A percentile compares a stretch with the other conserved stretches of the same genome.
Evolutionary conservation across 2,888 invertebrate species (phyloP).

Genomic region (Polyploca ridens): DNA sequence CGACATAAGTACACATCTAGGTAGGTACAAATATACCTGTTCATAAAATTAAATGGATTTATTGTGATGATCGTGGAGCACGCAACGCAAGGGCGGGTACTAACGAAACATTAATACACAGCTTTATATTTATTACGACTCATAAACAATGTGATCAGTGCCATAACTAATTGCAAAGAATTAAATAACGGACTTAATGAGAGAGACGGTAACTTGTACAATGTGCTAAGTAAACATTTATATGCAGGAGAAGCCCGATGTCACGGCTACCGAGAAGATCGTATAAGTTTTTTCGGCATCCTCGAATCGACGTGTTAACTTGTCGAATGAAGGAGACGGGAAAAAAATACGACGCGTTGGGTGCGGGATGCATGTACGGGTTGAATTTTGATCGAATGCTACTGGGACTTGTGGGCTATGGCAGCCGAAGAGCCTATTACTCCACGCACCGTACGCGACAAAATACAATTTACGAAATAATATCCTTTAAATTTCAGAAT

Average conservation of each 20-base stretch:
- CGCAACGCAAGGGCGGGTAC: slow-evolving; percentile 37
- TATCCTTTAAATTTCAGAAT: neutral
- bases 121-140: slow-evolving; percentile 41
- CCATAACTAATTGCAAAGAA: slow-evolving; percentile 44
- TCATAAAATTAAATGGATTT: slow-evolving; percentile 53
- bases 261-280: slow-evolving; percentile 45
- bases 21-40: slow-evolving; percentile 41
- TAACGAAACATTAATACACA: slow-evolving; percentile 36
- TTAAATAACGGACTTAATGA: slow-evolving; percentile 31
- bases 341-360: slow-evolving; percentile 52
- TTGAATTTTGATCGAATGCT: slow-evolving; percentile 62
- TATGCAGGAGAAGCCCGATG: slow-evolving; percentile 45
- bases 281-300: slow-evolving; percentile 62
- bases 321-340: slow-evolving; percentile 57
- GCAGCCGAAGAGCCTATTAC: neutral
- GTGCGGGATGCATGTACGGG: slow-evolving; percentile 45
- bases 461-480: neutral
- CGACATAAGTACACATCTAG: slow-evolving; percentile 30
- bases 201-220: slow-evolving; percentile 46
- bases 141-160: slow-evolving; percentile 41
- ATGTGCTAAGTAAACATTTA: slow-evolving; percentile 52
- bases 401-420: slow-evolving; percentile 18
- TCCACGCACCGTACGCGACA: neutral
- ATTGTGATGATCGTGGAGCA: slow-evolving; percentile 49
- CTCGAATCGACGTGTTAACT: slow-evolving; percentile 65